Conservation (phyloP, 1,140 invertebrate genomes). For the Daktulosphaira vitifoliae region DNA sequence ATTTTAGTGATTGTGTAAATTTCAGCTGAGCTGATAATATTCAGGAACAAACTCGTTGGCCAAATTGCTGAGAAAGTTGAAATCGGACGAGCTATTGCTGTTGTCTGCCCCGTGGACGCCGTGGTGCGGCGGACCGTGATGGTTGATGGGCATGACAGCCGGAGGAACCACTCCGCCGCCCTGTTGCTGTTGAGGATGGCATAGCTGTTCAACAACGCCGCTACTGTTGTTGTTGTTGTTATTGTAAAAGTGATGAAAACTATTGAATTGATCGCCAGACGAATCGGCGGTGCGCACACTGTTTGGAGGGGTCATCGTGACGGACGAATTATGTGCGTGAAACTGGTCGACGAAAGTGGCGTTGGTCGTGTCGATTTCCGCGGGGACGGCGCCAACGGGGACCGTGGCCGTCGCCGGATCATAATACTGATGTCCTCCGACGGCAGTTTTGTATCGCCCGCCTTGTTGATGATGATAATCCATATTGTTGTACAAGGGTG, state of each 20-base stretch:
- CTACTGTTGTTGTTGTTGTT: slow-evolving; percentile 37
- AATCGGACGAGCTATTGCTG: slow-evolving; percentile 81
- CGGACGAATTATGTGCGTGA: slow-evolving; percentile 44
- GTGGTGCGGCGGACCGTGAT: slow-evolving; percentile 36
- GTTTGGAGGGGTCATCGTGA: slow-evolving; percentile 51
- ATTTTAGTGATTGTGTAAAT: slow-evolving; percentile 19
- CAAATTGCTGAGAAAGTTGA: slow-evolving; percentile 82
- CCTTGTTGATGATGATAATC: slow-evolving; percentile 36
- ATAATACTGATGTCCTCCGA: slow-evolving; percentile 37
- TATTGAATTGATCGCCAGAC: slow-evolving; percentile 53
- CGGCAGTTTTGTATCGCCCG: slow-evolving; percentile 31
- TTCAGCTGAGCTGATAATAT: slow-evolving; percentile 73
- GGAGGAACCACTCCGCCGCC: background rate
- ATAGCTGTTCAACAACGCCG: too few species aligned
- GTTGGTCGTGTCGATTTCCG: slow-evolving; percentile 8
- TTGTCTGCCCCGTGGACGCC: slow-evolving; percentile 52
- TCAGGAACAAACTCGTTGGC: slow-evolving; percentile 85
- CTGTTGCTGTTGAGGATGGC: background rate
- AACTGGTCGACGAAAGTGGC: slow-evolving; percentile 37
- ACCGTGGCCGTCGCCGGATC: slow-evolving; percentile 6
- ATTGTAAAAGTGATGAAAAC: slow-evolving; percentile 59
- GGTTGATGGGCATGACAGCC: background rate
- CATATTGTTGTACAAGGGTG: slow-evolving; percentile 38
- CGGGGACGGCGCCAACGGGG: background rate
- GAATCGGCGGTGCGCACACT: slow-evolving; percentile 48